These are phyloP conservation scores for Phenganax stokvisi DNA, from an alignment of 92 coral and sea anemone species.

Conservation along the genomic window DNA sequence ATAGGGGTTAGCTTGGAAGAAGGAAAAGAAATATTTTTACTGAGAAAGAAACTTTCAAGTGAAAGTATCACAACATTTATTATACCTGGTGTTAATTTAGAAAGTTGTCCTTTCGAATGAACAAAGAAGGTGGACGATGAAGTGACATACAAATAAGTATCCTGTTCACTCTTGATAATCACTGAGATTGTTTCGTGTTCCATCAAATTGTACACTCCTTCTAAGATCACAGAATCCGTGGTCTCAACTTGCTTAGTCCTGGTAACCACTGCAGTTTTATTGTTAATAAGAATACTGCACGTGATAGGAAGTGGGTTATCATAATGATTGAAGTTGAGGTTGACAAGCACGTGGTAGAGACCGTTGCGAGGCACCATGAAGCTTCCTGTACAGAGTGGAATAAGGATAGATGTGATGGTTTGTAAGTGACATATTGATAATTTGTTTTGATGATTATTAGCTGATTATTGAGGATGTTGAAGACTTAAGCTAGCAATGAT, in stretches of 20 bases:
- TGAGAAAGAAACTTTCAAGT: no score
- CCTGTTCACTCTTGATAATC: neutral
- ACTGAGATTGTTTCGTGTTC: constrained; percentile 9
- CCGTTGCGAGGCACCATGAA: neutral
- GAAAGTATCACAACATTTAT: no score
- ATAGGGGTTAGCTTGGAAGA: no score
- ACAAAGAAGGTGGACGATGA: neutral
- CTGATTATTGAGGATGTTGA: no score
- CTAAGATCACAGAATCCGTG: neutral
- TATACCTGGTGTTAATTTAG: neutral
- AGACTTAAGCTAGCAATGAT: no score
- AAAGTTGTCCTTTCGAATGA: neutral
- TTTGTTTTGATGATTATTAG: no score
- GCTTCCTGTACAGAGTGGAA: neutral
- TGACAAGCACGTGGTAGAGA: neutral
- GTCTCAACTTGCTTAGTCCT: neutral
- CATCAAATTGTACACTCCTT: constrained; percentile 3
- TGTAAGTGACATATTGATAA: no score
- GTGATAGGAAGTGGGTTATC: neutral
- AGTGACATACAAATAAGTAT: neutral
- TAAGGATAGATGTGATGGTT: neutral
- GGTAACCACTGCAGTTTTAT: neutral
- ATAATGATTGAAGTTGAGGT: neutral
- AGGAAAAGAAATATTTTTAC: no score
- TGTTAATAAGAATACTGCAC: neutral